Percentiles rank a stretch among this genome's conserved stretches.
Conservation (phyloP, 1,140 invertebrate species). For the Drosophila ficusphila region DNA sequence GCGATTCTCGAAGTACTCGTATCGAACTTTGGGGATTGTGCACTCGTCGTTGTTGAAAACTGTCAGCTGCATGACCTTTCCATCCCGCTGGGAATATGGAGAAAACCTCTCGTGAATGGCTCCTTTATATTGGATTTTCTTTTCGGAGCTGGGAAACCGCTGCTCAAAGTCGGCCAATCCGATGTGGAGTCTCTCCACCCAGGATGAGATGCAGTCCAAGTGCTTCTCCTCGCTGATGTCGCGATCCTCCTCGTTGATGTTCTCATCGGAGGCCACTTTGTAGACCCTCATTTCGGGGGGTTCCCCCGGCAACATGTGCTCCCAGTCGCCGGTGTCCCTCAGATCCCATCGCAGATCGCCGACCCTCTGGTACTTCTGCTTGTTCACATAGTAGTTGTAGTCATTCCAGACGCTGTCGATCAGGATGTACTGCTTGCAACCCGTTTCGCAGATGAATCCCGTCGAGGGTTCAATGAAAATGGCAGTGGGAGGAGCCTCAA, state of each 20-base stretch:
- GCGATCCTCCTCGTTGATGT: slow-evolving; percentile 53
- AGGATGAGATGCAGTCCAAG: slow-evolving; percentile 91
- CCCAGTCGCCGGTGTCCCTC: slow-evolving; percentile 87
- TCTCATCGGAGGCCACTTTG: slow-evolving; percentile 79
- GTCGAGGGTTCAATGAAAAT: slow-evolving; percentile 94
- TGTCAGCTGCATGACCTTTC: slow-evolving; percentile 88
- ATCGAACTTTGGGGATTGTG: slow-evolving; percentile 85
- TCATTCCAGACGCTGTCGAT: slow-evolving; percentile 95
- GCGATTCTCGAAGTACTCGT: slow-evolving; percentile 90
- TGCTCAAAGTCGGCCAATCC: slow-evolving; percentile 88
- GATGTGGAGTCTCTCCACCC: slow-evolving; percentile 90
- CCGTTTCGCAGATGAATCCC: slow-evolving; percentile 87
- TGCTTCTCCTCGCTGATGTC: slow-evolving; percentile 88
- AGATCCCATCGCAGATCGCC: slow-evolving; percentile 87
- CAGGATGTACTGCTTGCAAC: slow-evolving; percentile 88
- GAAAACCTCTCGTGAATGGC: slow-evolving; percentile 90
- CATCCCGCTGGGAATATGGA: slow-evolving; percentile 89
- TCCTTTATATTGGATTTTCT: slow-evolving; percentile 90
- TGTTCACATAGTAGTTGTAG: slow-evolving; percentile 92
- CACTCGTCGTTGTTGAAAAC: slow-evolving; percentile 89
- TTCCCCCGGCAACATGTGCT: slow-evolving; percentile 89
- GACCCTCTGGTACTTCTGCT: slow-evolving; percentile 86
- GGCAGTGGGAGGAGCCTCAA: slow-evolving; percentile 68
- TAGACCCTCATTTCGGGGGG: slow-evolving; percentile 85
- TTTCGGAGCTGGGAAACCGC: slow-evolving; percentile 90